These are phyloP conservation scores for Oxystoma pomonae DNA, from an alignment of 2,888 invertebrate species.

Conservation along the genomic window DNA sequence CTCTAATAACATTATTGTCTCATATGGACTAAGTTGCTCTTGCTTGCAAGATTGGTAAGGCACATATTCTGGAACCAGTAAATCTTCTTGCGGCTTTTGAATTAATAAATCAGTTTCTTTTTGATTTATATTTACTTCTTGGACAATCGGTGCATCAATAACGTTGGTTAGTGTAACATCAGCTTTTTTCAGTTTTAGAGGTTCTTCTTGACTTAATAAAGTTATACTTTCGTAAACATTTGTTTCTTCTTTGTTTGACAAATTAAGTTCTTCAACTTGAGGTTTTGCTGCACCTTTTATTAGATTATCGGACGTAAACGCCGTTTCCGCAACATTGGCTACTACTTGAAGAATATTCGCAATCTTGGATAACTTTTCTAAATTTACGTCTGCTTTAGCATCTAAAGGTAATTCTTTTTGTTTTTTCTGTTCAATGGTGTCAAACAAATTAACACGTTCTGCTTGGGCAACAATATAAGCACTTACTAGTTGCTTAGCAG, in stretches of 20 bases:
- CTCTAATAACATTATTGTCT: slow-evolving; percentile 15
- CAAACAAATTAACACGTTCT: neutral
- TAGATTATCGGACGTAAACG: neutral
- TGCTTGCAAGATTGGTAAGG: slow-evolving; percentile 24
- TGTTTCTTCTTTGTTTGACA: slow-evolving; percentile 18
- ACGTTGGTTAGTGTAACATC: slow-evolving; percentile 37
- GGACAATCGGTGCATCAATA: slow-evolving; percentile 36
- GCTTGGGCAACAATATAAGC: neutral
- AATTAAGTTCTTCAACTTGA: slow-evolving; percentile 3
- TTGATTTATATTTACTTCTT: slow-evolving; percentile 42
- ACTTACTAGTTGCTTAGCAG: neutral
- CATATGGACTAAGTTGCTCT: slow-evolving; percentile 16
- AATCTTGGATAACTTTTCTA: neutral
- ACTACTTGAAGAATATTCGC: neutral
- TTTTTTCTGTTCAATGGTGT: neutral
- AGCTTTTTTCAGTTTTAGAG: slow-evolving; percentile 32
- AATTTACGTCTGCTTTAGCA: neutral
- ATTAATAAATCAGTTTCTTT: slow-evolving; percentile 38
- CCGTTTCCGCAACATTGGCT: neutral
- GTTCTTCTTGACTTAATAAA: neutral
- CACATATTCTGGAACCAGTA: slow-evolving; percentile 19
- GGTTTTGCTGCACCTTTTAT: neutral
- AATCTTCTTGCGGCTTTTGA: slow-evolving; percentile 20
- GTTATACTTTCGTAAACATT: slow-evolving; percentile 20
- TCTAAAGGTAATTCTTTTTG: neutral